Conservation (phyloP, 1,140 invertebrate genomes). For the Choristoneura fumiferana region DNA sequence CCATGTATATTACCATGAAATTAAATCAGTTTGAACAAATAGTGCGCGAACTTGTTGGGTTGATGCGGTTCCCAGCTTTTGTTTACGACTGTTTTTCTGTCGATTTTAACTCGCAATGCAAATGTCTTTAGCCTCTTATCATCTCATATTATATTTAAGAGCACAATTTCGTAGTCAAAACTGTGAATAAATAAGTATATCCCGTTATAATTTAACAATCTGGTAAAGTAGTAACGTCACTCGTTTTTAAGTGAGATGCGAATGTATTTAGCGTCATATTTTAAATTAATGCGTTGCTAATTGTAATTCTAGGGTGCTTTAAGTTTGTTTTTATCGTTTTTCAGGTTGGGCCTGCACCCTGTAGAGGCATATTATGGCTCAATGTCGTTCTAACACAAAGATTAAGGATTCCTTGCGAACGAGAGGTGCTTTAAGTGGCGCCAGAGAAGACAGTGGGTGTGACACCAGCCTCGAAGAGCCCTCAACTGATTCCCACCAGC, state of each 20-base stretch:
- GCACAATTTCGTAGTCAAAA: constrained; percentile 4
- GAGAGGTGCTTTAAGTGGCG: constrained; percentile 18
- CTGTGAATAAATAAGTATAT: neutral
- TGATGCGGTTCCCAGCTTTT: constrained; percentile 49
- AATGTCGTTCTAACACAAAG: constrained; percentile 39
- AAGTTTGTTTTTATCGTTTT: constrained; percentile 39
- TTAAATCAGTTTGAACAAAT: constrained; percentile 34
- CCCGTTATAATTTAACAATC: constrained; percentile 10
- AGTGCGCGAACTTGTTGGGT: constrained; percentile 58
- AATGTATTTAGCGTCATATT: constrained; percentile 17
- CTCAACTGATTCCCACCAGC: constrained; percentile 20
- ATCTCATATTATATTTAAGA: constrained; percentile 19
- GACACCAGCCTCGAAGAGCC: constrained; percentile 27
- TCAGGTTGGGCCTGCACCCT: constrained; percentile 52
- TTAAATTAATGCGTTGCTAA: constrained; percentile 36
- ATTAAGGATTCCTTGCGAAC: constrained; percentile 30
- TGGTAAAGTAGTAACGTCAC: neutral
- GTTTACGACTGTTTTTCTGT: constrained; percentile 60
- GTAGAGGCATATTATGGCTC: constrained; percentile 39
- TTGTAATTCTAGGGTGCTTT: constrained; percentile 26
- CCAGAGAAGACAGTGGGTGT: constrained; percentile 29
- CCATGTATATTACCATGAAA: constrained; percentile 8
- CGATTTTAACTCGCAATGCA: constrained; percentile 47
- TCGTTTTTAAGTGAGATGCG: constrained; percentile 7
- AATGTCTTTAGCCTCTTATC: constrained; percentile 28